Base-by-base conservation (phyloP, 2,888 invertebrate species). In the Steinernema carpocapsae region DNA sequence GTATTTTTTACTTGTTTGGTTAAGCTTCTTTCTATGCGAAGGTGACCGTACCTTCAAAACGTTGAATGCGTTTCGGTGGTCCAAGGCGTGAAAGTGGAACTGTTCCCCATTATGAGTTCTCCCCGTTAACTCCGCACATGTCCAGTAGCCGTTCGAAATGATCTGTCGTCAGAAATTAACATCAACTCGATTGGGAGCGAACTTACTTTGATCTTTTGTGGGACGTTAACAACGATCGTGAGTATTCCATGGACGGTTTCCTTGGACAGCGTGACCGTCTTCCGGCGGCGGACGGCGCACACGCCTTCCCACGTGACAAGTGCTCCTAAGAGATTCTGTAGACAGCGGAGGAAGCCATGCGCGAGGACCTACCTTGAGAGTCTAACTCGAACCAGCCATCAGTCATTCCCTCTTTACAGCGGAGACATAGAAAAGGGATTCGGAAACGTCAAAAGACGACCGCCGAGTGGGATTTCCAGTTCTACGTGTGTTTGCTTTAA, bases 371-470 rank as follows among this genome's bases (percentile, higher is more conserved):
- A 64, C 64, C 64, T 1, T 64, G 32, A 7, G 64, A 2, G 32
- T 17, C 32, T 2, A 64, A 32, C 64, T 64, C 64, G 64, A 64
- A 64, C 64, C 64, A 64, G 29, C 32, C 64, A 17, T 64, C 64
- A 64, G 64, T 64, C 64, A 64, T 64, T 4, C 17, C 10, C 37
- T 6, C 37, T 6, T 6, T 37, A 37, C 37, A 37, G 37, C 3
- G 37, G 4, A 10, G 37, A 10, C 37, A 10, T 37, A 48, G 7
- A 48, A n/a, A 48, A 17, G 48, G 19, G 19, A 48, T 17, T 48
- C 17, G 19, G 48, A 4, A 48, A 14, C 3, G 19, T 17, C 48
- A 48, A 48, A 48, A 19, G 19, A 48, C 48, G 4, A 19, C 3
- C 48, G 48, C 10, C 64, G 22, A 56, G 24, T 7, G 32, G 64